Conservation (phyloP, 2,888 invertebrate species). For the Pecten maximus region DNA sequence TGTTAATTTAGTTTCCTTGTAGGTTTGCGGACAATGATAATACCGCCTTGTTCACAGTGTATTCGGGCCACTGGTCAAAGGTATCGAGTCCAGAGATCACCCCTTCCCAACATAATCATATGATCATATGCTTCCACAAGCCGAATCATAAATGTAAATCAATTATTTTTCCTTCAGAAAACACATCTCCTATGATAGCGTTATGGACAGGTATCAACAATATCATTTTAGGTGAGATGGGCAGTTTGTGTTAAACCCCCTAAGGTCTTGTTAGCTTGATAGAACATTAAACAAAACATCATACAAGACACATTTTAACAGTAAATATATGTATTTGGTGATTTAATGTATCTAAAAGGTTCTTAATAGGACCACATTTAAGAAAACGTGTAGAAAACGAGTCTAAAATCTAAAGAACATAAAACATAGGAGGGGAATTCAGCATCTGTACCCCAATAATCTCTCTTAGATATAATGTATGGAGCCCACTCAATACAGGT, state of each 20-base stretch:
- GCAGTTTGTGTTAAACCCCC: neutral
- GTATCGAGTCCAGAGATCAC: neutral
- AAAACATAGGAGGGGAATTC: too few relatives aligned
- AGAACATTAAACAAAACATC: neutral
- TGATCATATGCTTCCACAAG: constrained; percentile 26
- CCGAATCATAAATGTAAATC: constrained; percentile 30
- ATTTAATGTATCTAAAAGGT: too few relatives aligned
- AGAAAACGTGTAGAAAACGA: too few relatives aligned
- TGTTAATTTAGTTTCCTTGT: constrained; percentile 12
- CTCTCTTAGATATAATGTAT: too few relatives aligned
- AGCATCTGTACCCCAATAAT: too few relatives aligned
- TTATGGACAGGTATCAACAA: neutral
- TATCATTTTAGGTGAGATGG: constrained; percentile 3
- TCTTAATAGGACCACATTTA: too few relatives aligned
- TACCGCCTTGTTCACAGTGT: constrained; percentile 4
- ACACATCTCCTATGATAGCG: neutral
- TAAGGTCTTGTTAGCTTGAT: neutral
- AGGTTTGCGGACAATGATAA: neutral
- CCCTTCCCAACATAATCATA: constrained; percentile 7
- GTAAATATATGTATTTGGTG: too few relatives aligned
- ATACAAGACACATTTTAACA: neutral
- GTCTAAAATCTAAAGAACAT: too few relatives aligned
- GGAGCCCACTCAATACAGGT: too few relatives aligned
- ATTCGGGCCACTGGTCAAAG: constrained; percentile 2
- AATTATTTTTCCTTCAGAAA: constrained; percentile 28